Evolutionary conservation across 2,888 invertebrate genomes (phyloP).

Genomic region (Belgica antarctica): DNA sequence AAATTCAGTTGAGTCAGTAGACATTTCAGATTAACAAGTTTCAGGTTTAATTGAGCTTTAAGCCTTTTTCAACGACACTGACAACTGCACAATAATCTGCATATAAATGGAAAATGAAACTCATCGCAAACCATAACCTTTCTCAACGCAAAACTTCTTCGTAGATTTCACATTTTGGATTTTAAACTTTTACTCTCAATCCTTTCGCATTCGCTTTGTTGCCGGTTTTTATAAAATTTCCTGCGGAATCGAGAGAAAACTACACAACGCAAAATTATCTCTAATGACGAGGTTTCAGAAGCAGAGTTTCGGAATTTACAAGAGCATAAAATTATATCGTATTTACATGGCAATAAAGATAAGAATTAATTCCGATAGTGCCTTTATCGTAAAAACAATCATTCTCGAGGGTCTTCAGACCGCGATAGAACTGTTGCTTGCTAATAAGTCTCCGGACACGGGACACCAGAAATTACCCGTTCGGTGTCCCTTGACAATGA

Average conservation of each 20-base stretch:
- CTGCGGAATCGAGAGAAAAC: background rate
- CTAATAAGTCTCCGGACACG: no score
- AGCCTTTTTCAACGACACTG: background rate
- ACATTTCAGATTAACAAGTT: background rate
- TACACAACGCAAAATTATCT: background rate
- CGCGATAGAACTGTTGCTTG: no score
- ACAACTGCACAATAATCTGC: slow-evolving; percentile 18
- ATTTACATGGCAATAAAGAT: background rate
- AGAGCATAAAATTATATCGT: background rate
- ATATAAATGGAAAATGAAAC: background rate
- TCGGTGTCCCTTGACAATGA: no score
- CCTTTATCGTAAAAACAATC: no score
- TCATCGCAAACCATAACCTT: slow-evolving; percentile 21
- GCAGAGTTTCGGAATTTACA: background rate
- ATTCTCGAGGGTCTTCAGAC: no score
- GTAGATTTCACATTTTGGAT: background rate
- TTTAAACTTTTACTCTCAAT: background rate
- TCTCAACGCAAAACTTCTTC: slow-evolving; percentile 33
- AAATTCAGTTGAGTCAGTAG: no score
- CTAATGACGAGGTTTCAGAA: background rate
- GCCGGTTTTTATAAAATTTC: no score
- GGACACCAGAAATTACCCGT: no score
- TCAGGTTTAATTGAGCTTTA: slow-evolving; percentile 31
- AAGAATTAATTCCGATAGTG: background rate
- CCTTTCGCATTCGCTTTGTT: no score